Base-by-base conservation (phyloP, 2,797 vertebrate genomes). In the Falco rusticolus region DNA sequence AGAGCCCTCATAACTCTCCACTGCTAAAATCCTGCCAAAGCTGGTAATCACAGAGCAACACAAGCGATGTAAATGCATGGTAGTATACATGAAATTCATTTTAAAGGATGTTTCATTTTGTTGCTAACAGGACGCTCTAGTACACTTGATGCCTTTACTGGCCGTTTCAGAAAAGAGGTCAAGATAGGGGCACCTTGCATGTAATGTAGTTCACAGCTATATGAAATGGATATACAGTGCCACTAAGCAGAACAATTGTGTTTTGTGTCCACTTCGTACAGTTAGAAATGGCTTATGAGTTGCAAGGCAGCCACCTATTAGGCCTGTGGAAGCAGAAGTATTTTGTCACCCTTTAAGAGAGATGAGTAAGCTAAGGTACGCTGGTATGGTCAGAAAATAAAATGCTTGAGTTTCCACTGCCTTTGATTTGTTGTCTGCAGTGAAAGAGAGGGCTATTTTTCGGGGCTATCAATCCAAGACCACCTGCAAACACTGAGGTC, bases 211-310 rank as follows among this genome's bases (percentile, higher is more conserved):
- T 87, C 56, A 45, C 28, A 84, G 48, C 56, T 80, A 26, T 59
- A 66, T 5, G 19, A 78, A 96, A 57, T 76, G 69, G 47, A 26
- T 77, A 65, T 65, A 75, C 56, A 64, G 56, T 80, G 79, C 85
- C 90, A 51, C 86, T 89, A 81, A 90, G 79, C 71, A 61, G 47
- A 84, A 80, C 74, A 87, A 45, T 79, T 37, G 10, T 90, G 84
- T 9, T 90, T 93, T 91, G 50, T 77, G 80, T 89, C 93, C 69
- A 61, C 69, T 90, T 89, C 16, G 19, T 83, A 33, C 60, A 84
- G 77, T 84, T 97, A 57, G 89, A 93, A 74, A 91, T 72, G 68
- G 45, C 56, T 84, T 37, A 34, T 47, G 86, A 90, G 75, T 74
- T 71, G 50, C 68, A 71, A 71, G 56, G 39, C 66, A 85, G 66